Conservation (phyloP, 1,140 invertebrate genomes). For the Hestina assimilis region DNA sequence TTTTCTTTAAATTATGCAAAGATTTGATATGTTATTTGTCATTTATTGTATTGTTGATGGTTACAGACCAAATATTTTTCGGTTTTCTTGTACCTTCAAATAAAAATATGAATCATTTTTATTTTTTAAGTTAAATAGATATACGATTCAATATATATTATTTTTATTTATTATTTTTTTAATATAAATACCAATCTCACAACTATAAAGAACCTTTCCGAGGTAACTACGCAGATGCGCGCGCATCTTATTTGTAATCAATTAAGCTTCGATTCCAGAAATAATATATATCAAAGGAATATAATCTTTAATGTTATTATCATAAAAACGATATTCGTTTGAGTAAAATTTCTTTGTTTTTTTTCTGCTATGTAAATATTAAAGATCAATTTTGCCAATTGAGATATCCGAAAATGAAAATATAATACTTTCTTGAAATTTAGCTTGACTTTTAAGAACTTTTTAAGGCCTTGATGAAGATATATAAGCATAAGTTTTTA, state of each 20-base stretch:
- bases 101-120: not conserved
- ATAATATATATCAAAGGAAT: conserved; percentile 1
- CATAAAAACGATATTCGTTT: not conserved
- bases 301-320: not conserved
- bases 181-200: not conserved
- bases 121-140: not conserved
- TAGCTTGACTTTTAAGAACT: too few relatives aligned
- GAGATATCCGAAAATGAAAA: too few relatives aligned
- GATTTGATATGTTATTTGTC: too few relatives aligned
- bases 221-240: conserved; percentile 32
- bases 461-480: too few relatives aligned
- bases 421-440: too few relatives aligned
- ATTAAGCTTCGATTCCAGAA: conserved; percentile 42
- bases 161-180: not conserved
- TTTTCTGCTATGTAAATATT: not conserved
- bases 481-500: too few relatives aligned
- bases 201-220: conserved; percentile 34
- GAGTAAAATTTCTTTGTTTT: not conserved
- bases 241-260: conserved; percentile 57
- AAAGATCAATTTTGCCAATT: not conserved
- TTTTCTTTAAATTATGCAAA: too few relatives aligned
- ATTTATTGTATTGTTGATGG: too few relatives aligned
- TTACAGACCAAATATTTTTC: too few relatives aligned
- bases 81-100: too few relatives aligned
- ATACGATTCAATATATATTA: not conserved